Conservation (phyloP, 2,888 invertebrate species). For the Argyresthia goedartella region DNA sequence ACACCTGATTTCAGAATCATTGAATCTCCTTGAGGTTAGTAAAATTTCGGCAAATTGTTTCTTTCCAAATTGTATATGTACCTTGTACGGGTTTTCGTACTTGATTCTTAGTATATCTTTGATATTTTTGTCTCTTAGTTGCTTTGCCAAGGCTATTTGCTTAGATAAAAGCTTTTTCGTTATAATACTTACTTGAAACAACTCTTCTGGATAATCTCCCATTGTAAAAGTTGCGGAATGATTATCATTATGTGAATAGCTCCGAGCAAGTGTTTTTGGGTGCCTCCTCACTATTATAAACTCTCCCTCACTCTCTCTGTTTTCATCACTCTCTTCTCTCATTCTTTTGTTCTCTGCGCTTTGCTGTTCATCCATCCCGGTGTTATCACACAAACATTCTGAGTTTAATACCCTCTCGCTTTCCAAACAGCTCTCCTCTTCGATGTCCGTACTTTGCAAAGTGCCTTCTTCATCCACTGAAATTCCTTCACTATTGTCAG, state of each 20-base stretch:
- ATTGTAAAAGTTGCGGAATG: background rate
- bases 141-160: conserved; percentile 5
- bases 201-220: background rate
- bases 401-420: too few species aligned
- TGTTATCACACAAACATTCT: background rate
- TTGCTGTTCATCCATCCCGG: background rate
- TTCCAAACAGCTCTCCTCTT: background rate
- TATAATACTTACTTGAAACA: background rate
- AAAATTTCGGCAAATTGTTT: conserved; percentile 5
- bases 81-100: conserved; percentile 9
- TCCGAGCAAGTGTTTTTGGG: background rate
- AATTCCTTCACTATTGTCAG: background rate
- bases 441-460: background rate
- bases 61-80: conserved; percentile 6
- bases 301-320: background rate
- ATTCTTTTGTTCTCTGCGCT: background rate
- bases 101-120: conserved; percentile 1
- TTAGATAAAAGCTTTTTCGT: conserved; percentile 5
- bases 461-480: background rate
- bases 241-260: background rate
- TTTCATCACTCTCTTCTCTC: background rate
- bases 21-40: conserved; percentile 1
- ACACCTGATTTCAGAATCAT: conserved; percentile 4
- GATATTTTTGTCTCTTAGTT: conserved; percentile 2
- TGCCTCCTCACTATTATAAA: background rate